These are phyloP conservation scores for Bombus superbus DNA, from an alignment of 1,140 invertebrate species.

Conservation along the genomic window DNA sequence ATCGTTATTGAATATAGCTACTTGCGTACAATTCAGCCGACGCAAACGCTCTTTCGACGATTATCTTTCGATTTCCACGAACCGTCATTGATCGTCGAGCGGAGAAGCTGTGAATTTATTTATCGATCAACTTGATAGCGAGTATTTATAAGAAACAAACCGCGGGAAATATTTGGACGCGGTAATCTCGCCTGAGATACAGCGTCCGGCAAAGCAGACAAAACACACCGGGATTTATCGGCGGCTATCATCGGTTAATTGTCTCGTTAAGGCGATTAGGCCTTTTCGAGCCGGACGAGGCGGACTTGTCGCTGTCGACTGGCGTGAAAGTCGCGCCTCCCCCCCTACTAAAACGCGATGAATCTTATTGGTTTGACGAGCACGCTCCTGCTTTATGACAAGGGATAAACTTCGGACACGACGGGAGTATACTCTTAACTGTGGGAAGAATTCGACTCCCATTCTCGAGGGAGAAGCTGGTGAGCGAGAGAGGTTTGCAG, in stretches of 20 bases:
- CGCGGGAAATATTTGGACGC: slow-evolving; percentile 54
- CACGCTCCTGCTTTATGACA: not conserved
- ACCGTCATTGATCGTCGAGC: not conserved
- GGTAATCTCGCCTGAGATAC: slow-evolving; percentile 55
- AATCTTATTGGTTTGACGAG: slow-evolving; percentile 44
- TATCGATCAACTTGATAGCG: not conserved
- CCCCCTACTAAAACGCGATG: not conserved
- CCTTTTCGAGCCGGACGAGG: slow-evolving; percentile 42
- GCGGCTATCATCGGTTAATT: slow-evolving; percentile 72
- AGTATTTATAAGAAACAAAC: slow-evolving; percentile 48
- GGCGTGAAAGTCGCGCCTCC: slow-evolving; percentile 50
- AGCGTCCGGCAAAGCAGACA: slow-evolving; percentile 59
- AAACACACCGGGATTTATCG: slow-evolving; percentile 72
- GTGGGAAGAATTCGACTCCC: slow-evolving; percentile 15
- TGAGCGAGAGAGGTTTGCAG: not conserved
- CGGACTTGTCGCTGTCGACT: slow-evolving; percentile 24
- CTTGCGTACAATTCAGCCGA: not conserved
- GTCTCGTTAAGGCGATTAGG: slow-evolving; percentile 73
- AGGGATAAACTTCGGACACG: slow-evolving; percentile 27
- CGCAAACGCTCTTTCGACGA: not conserved
- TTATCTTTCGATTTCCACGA: slow-evolving; percentile 47
- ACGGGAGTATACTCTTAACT: slow-evolving; percentile 5
- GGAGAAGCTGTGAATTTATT: slow-evolving; percentile 29
- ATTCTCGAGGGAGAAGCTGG: not conserved
- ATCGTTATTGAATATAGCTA: not conserved